These are phyloP conservation scores for Tachina lurida DNA, from an alignment of 2,888 invertebrate genomes.

Conservation along the genomic window DNA sequence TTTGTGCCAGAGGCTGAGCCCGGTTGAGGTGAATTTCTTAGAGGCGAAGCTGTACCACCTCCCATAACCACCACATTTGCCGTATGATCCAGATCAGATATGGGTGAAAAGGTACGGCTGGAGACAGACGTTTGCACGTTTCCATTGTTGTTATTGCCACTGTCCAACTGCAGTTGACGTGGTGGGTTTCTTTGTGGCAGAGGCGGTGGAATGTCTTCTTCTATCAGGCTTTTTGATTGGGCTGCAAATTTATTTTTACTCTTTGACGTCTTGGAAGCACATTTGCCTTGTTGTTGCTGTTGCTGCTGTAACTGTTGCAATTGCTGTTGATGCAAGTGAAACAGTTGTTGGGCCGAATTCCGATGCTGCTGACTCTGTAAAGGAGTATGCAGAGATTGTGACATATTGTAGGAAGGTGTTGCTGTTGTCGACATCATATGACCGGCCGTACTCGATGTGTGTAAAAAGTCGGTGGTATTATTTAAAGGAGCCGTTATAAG, in stretches of 20 bases:
- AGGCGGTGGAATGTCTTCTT: slow-evolving; percentile 83
- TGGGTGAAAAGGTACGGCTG: slow-evolving; percentile 75
- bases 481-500: slow-evolving; percentile 79
- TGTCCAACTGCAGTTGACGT: slow-evolving; percentile 77
- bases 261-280: slow-evolving; percentile 77
- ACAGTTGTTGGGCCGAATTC: slow-evolving; percentile 82
- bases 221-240: slow-evolving; percentile 78
- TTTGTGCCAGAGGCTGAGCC: slow-evolving; percentile 44
- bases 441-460: slow-evolving; percentile 71
- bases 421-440: slow-evolving; percentile 57
- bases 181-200: slow-evolving; percentile 84
- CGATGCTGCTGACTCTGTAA: slow-evolving; percentile 75
- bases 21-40: slow-evolving; percentile 68
- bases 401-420: slow-evolving; percentile 75
- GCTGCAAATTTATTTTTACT: slow-evolving; percentile 80
- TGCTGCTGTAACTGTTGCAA: slow-evolving; percentile 74
- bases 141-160: slow-evolving; percentile 48
- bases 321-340: slow-evolving; percentile 78
- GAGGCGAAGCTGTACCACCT: slow-evolving; percentile 65
- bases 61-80: slow-evolving; percentile 22
- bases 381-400: slow-evolving; percentile 82
- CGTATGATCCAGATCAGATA: slow-evolving; percentile 82
- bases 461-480: slow-evolving; percentile 79
- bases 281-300: slow-evolving; percentile 75
- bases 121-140: slow-evolving; percentile 72